Evolutionary conservation across 2,113 vertebrate species (phyloP).

Genomic region (Clarias gariepinus): DNA sequence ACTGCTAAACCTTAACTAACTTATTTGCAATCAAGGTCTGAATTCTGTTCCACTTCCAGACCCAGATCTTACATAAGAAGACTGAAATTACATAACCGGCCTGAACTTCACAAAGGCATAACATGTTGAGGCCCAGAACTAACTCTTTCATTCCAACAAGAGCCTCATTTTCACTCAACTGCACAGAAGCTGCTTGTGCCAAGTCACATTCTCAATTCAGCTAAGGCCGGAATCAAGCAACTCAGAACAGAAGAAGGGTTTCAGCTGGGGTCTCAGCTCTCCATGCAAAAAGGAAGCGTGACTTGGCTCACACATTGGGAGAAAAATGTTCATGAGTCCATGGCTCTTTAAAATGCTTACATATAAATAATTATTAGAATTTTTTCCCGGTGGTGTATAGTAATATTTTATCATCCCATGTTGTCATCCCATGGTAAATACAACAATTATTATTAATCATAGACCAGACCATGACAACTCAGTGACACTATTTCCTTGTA

Average conservation of each 20-base stretch:
- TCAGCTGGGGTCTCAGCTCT: constrained; percentile 16
- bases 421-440: neutral
- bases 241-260: constrained; percentile 24
- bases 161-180: constrained; percentile 27
- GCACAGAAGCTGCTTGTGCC: constrained; percentile 28
- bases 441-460: constrained; percentile 6
- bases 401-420: neutral
- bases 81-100: neutral
- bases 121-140: constrained; percentile 10
- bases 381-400: neutral
- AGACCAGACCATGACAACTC: neutral
- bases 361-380: neutral
- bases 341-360: neutral
- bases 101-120: constrained; percentile 33
- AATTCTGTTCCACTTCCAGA: neutral
- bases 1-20: neutral
- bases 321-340: neutral
- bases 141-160: constrained; percentile 32
- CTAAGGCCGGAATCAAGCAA: constrained; percentile 19
- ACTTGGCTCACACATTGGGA: constrained; percentile 16
- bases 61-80: neutral
- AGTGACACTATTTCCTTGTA: neutral
- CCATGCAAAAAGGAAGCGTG: neutral
- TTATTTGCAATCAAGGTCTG: neutral
- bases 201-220: constrained; percentile 32